Conservation (phyloP, 2,888 invertebrate genomes). For the Chaitophorus viminalis region DNA sequence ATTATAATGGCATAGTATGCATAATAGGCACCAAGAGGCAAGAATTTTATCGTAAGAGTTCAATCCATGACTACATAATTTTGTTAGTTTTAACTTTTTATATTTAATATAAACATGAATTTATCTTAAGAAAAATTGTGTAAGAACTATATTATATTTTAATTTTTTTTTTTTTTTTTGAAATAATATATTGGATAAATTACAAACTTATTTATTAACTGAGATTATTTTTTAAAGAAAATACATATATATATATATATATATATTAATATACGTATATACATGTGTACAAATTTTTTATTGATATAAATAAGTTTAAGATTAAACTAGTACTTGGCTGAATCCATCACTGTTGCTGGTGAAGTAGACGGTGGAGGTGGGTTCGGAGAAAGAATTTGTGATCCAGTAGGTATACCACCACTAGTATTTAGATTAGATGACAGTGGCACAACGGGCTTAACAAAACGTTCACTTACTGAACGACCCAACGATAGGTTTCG, state of each 20-base stretch:
- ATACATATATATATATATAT: background rate
- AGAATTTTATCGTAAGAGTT: slow-evolving; percentile 8
- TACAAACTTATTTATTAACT: slow-evolving; percentile 19
- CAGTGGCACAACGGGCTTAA: slow-evolving; percentile 62
- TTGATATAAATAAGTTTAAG: slow-evolving; percentile 20
- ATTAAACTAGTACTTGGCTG: slow-evolving; percentile 61
- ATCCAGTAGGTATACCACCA: slow-evolving; percentile 60
- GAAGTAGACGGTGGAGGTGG: slow-evolving; percentile 59
- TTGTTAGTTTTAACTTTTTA: slow-evolving; percentile 10
- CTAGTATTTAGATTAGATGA: slow-evolving; percentile 48
- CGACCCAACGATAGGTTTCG: slow-evolving; percentile 51
- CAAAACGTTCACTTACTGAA: slow-evolving; percentile 59
- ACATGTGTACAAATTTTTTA: background rate
- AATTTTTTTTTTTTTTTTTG: background rate
- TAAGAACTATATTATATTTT: background rate
- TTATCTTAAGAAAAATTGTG: background rate
- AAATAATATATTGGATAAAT: slow-evolving; percentile 20
- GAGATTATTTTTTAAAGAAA: slow-evolving; percentile 12
- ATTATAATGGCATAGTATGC: slow-evolving; percentile 38
- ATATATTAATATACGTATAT: background rate
- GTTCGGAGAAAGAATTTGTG: slow-evolving; percentile 63
- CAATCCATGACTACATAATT: background rate
- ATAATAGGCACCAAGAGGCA: background rate
- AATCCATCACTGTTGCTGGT: slow-evolving; percentile 62
- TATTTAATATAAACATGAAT: background rate